phyloP scores from a whole-genome alignment of 1,140 invertebrate species.

The Drosophila burlai region DNA sequence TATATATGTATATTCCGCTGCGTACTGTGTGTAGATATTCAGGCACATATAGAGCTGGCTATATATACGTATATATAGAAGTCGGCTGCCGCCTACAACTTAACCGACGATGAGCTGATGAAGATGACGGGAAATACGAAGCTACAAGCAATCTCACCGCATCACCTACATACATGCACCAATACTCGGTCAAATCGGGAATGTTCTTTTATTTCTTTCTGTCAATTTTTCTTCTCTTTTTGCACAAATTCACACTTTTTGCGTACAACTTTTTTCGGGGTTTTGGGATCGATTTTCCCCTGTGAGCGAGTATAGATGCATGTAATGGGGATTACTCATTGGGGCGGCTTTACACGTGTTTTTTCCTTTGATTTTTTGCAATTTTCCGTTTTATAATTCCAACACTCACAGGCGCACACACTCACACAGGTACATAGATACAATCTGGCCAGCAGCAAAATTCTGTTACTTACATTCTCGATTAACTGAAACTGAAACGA shows the following conservation, averaged over 20 bases:
- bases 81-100: conserved; percentile 77
- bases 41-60: conserved; percentile 29
- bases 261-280: conserved; percentile 56
- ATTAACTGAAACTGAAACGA: conserved; percentile 77
- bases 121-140: conserved; percentile 59
- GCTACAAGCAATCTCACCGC: conserved; percentile 72
- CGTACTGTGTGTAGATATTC: conserved; percentile 50
- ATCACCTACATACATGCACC: conserved; percentile 55
- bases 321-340: conserved; percentile 43
- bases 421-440: conserved; percentile 26
- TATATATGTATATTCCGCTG: conserved; percentile 34
- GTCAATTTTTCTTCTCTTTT: conserved; percentile 53
- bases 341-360: conserved; percentile 55
- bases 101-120: conserved; percentile 67
- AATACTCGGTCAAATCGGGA: conserved; percentile 37
- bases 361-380: conserved; percentile 31
- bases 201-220: conserved; percentile 38
- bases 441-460: conserved; percentile 70
- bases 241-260: conserved; percentile 82
- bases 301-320: conserved; percentile 43
- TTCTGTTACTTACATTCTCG: conserved; percentile 78
- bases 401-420: conserved; percentile 32
- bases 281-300: conserved; percentile 29
- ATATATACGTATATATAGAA: conserved; percentile 48
- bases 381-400: conserved; percentile 53